Evolutionary conservation across 2,113 vertebrate species (phyloP).

Genomic region (Daboia siamensis): DNA sequence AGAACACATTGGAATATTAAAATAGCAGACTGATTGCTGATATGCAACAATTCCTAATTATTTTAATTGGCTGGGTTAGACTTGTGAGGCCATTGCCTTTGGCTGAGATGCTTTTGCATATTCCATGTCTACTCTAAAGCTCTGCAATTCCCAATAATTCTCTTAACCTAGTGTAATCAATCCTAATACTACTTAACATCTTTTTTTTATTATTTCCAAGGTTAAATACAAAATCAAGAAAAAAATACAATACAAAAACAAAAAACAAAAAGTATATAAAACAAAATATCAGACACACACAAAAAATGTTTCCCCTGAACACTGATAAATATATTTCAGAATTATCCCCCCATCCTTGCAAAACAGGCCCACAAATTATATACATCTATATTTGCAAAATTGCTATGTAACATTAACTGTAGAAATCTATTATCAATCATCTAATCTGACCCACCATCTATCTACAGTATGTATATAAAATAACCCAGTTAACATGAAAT

Average conservation of each 20-base stretch:
- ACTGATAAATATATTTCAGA: background rate
- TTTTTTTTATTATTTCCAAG: background rate
- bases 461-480: background rate
- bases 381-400: background rate
- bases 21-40: background rate
- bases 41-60: constrained; percentile 1
- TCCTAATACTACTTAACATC: background rate
- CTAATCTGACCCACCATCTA: background rate
- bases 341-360: background rate
- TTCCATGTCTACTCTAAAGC: background rate
- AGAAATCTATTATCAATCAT: background rate
- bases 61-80: constrained; percentile 15
- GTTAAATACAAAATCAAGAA: background rate
- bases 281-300: background rate
- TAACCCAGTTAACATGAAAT: background rate
- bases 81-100: background rate
- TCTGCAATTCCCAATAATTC: background rate
- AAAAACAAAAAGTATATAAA: background rate
- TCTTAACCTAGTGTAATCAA: background rate
- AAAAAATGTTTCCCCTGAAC: background rate
- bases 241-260: background rate
- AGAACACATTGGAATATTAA: background rate
- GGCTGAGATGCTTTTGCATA: background rate
- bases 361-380: background rate
- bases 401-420: background rate